phyloP scores from a whole-genome alignment of 2,113 vertebrate genomes.

The Istiophorus platypterus region DNA sequence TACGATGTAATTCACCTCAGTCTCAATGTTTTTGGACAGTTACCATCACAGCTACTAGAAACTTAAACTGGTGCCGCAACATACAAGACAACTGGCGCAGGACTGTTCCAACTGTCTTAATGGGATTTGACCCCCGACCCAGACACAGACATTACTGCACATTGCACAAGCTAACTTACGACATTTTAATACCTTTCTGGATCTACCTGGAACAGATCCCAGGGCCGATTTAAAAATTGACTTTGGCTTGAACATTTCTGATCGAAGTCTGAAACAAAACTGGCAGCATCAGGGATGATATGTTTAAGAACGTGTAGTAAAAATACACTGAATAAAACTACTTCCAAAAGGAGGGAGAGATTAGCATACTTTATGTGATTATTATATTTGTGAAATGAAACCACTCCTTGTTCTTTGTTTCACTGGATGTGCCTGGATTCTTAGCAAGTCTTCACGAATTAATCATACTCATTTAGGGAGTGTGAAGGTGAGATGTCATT shows the following conservation, averaged over 20 bases:
- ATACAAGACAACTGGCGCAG: not conserved
- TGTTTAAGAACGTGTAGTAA: not conserved
- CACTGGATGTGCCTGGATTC: not conserved
- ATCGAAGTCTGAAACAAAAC: not conserved
- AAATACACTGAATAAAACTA: not conserved
- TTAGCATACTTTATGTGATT: too few relatives aligned
- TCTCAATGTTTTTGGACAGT: not conserved
- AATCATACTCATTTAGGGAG: not conserved
- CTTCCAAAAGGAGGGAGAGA: not conserved
- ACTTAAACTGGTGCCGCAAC: not conserved
- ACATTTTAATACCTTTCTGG: too few relatives aligned
- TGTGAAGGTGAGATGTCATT: not conserved
- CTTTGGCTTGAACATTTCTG: not conserved
- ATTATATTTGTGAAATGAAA: not conserved
- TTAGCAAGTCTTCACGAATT: not conserved
- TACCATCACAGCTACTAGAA: too few relatives aligned
- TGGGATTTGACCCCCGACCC: too few relatives aligned
- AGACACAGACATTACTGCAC: too few relatives aligned
- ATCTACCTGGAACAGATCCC: too few relatives aligned
- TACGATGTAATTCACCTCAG: not conserved
- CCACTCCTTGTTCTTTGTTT: not conserved
- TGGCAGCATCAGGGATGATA: not conserved
- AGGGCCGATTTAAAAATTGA: not conserved
- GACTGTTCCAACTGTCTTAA: too few relatives aligned
- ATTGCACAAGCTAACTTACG: too few relatives aligned